Base-by-base conservation (phyloP, 2,113 vertebrate species). In the Laticauda colubrina region DNA sequence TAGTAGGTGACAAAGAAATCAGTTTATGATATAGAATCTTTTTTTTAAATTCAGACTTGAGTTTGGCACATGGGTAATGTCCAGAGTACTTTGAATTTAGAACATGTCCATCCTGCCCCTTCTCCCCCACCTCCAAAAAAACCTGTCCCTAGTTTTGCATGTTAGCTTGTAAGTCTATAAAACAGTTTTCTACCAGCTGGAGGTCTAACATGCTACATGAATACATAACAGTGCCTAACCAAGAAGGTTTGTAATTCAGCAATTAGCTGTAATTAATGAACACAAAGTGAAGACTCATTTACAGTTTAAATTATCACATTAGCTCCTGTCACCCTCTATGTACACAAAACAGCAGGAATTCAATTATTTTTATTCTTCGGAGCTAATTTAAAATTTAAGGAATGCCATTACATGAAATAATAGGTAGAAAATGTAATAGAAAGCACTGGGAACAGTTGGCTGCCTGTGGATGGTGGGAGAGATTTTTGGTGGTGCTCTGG, bases 261-360 rank as follows among this genome's bases (percentile, higher is more conserved):
- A 99, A 99, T 99, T 99, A 99, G 99, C 98, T 97, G 98, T 99
- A 99, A 99, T 99, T 99, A 99, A 99, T 99, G 98, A 99, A 99
- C 98, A 98, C 98, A 98, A 98, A 99, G 98, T 98, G 98, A 98
- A 98, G 98, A 99, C 98, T 99, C 98, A 99, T 99, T 99, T 99
- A 99, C 99, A 99, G 98, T 99, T 99, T 99, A 99, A 99, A 99
- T 99, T 98, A 99, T 99, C 98, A 99, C 99, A 99, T 99, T 99
- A 99, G 98, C 98, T 98, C 98, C 98, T 99, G 99, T 99, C 99
- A 99, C 98, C 98, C 98, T 98, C 98, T 98, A 98, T 98, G 98
- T 98, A 99, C 98, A 98, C 98, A 98, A 99, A 99, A 99, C 99
- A 99, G 98, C 98, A 96, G 98, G 98, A 98, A 99, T 98, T 99